Percentiles rank a stretch among this genome's conserved stretches.
These are phyloP conservation scores for Diphyllodes magnificus DNA, from an alignment of 2,113 vertebrate genomes.

Conservation along the genomic window DNA sequence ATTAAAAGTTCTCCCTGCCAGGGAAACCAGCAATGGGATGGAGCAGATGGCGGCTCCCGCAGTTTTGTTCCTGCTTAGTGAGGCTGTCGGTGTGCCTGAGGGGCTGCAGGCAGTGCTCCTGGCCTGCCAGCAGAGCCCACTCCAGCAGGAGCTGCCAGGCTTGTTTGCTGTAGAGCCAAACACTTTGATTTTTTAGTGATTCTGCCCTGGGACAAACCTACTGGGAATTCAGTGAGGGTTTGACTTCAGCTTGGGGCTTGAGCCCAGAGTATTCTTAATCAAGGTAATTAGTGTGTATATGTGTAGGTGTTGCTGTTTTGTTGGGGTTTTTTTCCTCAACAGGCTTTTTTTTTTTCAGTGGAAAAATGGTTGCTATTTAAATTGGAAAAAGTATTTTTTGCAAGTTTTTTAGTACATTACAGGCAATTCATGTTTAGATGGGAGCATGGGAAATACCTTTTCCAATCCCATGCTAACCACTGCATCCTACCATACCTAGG, in stretches of 20 bases:
- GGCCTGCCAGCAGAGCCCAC: neutral
- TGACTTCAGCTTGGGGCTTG: neutral
- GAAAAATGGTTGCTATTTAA: neutral
- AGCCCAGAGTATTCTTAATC: neutral
- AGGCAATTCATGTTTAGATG: neutral
- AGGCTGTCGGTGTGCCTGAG: neutral
- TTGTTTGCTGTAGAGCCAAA: neutral
- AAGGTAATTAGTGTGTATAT: neutral
- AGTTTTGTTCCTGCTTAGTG: neutral
- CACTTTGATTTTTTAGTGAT: neutral
- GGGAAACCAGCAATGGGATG: neutral
- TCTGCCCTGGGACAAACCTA: neutral
- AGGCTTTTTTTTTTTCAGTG: neutral
- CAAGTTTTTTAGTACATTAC: neutral
- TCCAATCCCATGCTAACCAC: neutral
- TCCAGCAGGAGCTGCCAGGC: neutral
- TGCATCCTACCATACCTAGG: too few species aligned
- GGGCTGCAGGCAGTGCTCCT: neutral
- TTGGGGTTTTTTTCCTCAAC: accelerated
- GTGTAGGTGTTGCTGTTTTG: neutral
- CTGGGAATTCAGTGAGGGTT: neutral
- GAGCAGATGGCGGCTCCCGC: neutral
- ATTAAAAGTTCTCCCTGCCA: neutral
- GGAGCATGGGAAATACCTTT: neutral
- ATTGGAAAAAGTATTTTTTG: neutral